phyloP scores from a whole-genome alignment of 53 echinoderm and acorn worm genomes.

The Patiria pectinifera region DNA sequence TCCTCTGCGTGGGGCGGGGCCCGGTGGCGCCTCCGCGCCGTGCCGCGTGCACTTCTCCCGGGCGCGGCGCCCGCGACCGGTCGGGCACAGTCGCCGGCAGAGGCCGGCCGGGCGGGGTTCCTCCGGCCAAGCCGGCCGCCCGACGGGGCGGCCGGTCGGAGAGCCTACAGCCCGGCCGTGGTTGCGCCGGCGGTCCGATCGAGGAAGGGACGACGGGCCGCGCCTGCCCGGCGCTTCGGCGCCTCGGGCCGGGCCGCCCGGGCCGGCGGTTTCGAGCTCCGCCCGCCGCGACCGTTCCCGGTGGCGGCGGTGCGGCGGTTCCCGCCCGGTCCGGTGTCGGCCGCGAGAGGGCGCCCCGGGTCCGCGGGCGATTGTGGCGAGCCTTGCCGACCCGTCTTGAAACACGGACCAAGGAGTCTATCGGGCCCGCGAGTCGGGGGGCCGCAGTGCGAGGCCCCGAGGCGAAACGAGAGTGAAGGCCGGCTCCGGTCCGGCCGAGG shows the following conservation, averaged over 20 bases:
- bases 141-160: conserved; percentile 1
- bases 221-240: not conserved
- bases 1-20: conserved; percentile 48
- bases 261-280: not conserved
- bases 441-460: conserved; percentile 56
- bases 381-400: conserved; percentile 68
- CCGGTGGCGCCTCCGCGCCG: conserved; percentile 30
- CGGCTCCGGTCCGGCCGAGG: conserved; percentile 62
- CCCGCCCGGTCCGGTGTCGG: not conserved
- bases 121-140: not conserved
- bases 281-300: no score
- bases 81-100: not conserved
- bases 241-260: conserved; percentile 29
- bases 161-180: conserved; percentile 1
- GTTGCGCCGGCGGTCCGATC: not conserved
- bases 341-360: not conserved
- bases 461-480: conserved; percentile 88
- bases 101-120: no score
- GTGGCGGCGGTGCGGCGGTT: not conserved
- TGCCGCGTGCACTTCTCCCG: conserved; percentile 51
- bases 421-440: conserved; percentile 72
- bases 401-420: conserved; percentile 57
- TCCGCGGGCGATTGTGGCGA: conserved; percentile 16
- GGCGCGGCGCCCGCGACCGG: conserved; percentile 45
- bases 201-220: no score